These are phyloP conservation scores for Macrobrachium rosenbergii DNA, from an alignment of 1,140 invertebrate species.

Conservation along the genomic window DNA sequence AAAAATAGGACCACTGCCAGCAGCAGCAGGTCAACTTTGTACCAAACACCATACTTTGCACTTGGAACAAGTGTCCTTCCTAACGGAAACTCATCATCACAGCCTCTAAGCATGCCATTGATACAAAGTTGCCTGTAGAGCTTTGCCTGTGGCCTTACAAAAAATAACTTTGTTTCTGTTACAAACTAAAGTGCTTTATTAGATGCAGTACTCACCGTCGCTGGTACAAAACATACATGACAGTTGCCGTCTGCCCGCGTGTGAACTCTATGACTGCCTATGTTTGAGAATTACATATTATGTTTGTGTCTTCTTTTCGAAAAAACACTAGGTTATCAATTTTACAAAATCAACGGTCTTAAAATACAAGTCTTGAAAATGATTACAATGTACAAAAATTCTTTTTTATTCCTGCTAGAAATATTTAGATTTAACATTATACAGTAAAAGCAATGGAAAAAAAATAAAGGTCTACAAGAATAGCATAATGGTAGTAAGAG, in stretches of 20 bases:
- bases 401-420: slow-evolving; percentile 18
- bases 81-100: no score
- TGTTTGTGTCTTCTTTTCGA: slow-evolving; percentile 59
- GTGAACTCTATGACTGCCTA: slow-evolving; percentile 66
- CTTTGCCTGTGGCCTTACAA: background rate
- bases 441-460: slow-evolving; percentile 3
- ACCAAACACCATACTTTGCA: no score
- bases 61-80: no score
- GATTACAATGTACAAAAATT: slow-evolving; percentile 23
- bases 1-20: no score
- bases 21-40: no score
- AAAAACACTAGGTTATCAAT: slow-evolving; percentile 58
- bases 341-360: slow-evolving; percentile 46
- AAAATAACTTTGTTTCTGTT: slow-evolving; percentile 42
- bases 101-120: no score
- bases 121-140: slow-evolving; percentile 18
- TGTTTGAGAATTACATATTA: slow-evolving; percentile 65
- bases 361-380: slow-evolving; percentile 41
- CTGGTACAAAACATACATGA: slow-evolving; percentile 66
- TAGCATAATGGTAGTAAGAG: slow-evolving; percentile 15
- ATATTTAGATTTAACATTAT: slow-evolving; percentile 31
- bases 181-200: slow-evolving; percentile 63
- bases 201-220: slow-evolving; percentile 64
- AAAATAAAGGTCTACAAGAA: slow-evolving; percentile 43
- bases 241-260: slow-evolving; percentile 63